These are phyloP conservation scores for Saturnia pavonia DNA, from an alignment of 2,888 invertebrate genomes.

Conservation along the genomic window DNA sequence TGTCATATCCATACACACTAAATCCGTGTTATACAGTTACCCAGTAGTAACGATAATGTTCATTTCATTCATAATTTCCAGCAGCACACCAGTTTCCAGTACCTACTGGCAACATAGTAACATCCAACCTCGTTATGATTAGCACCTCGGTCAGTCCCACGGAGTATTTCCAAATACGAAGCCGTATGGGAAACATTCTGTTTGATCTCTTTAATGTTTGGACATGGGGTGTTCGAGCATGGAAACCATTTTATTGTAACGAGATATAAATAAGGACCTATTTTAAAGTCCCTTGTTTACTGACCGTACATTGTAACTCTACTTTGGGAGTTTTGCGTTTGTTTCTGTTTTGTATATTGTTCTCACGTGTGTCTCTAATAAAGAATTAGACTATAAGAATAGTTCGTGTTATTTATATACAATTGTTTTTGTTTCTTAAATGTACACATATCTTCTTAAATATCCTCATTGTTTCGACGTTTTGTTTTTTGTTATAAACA, in stretches of 20 bases:
- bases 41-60: constrained; percentile 9
- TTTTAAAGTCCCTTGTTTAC: constrained; percentile 12
- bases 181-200: constrained; percentile 61
- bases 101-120: constrained; percentile 19
- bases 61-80: constrained; percentile 21
- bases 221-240: constrained; percentile 27
- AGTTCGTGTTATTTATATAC: neutral
- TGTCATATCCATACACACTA: neutral
- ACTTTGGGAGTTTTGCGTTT: neutral
- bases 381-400: neutral
- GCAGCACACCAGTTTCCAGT: constrained; percentile 5
- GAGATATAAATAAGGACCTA: constrained; percentile 21
- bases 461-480: no score
- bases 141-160: constrained; percentile 75
- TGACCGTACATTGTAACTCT: constrained; percentile 6
- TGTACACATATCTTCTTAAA: no score
- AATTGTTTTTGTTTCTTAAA: no score
- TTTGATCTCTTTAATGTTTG: constrained; percentile 49
- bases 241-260: constrained; percentile 26
- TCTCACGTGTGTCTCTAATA: neutral
- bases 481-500: no score
- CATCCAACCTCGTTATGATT: constrained; percentile 68
- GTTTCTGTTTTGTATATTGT: neutral
- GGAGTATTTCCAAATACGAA: constrained; percentile 56
- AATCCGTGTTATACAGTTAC: neutral